Base-by-base conservation (phyloP, 2,888 invertebrate genomes). In the Drosophila parthenogenetica region DNA sequence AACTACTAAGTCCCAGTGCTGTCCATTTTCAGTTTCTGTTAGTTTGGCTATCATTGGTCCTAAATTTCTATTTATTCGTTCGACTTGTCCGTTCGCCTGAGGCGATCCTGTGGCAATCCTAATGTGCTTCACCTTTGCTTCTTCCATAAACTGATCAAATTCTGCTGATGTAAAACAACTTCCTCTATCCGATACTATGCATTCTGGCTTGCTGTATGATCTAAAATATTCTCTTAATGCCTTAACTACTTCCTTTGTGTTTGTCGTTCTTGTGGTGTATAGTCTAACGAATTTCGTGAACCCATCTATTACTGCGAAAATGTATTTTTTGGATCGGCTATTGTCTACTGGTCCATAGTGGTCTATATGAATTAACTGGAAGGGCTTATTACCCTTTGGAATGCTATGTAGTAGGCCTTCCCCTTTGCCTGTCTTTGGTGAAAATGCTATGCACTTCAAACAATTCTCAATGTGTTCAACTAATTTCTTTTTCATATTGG, bases 261-360 rank as follows among this genome's bases (percentile, higher is more conserved):
- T 22, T 22, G 22, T 22, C 22, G 22, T 22, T 17, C 5, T 22
- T 5, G 22, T 22, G 1, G 22, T 22, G 22, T 22, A 22, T 22
- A 22, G 22, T 22, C 37, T 37, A 37, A 37, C 37, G 5, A 85
- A 91, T 60, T 92, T 91, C 0, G 90, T 91, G 45, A 91, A 92
- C 0, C 72, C 90, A 61, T 92, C 91, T 0, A 45, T 8, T 19
- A 19, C 22, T 8, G 14, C 43, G 1, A 45, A 22, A 19, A 45
- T 45, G 13, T 45, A 11, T 13, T 45, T 45, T 5, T 45, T 91
- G 10, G 25, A 25, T 35, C 13, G 32, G n/a, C 78, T 78, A 0
- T 45, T 81, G 87, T 65, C 81, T 61, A 92, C 91, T 3, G 92
- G 92, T 1, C 92, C 92, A 10, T 92, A 61, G 68, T 45, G 43